Evolutionary conservation across 2,797 vertebrate genomes (phyloP).

Genomic region (Leuciscus waleckii): DNA sequence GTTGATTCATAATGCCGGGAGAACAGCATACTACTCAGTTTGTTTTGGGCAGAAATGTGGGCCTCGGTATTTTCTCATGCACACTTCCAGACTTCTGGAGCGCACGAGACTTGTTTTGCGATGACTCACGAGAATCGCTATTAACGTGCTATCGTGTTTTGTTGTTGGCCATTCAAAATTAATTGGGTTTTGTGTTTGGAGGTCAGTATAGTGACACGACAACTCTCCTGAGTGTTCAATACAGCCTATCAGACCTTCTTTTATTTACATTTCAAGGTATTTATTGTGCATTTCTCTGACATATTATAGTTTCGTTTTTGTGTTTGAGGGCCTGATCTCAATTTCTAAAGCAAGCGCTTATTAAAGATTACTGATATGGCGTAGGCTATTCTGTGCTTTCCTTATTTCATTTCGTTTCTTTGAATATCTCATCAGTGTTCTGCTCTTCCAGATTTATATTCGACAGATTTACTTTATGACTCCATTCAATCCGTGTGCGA

Average conservation of each 20-base stretch:
- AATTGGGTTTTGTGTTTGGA: conserved; percentile 5
- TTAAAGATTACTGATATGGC: neutral
- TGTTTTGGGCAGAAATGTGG: conserved; percentile 10
- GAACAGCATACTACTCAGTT: neutral
- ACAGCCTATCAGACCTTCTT: neutral
- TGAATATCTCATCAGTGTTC: neutral
- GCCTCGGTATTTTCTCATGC: conserved; percentile 19
- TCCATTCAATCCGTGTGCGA: neutral
- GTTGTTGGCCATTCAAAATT: neutral
- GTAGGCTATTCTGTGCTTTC: neutral
- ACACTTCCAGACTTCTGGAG: neutral
- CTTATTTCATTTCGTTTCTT: neutral
- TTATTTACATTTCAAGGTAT: neutral
- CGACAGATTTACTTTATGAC: neutral
- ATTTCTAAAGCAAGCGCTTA: neutral
- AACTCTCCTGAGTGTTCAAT: neutral
- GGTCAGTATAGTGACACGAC: neutral
- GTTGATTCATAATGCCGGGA: conserved; percentile 69
- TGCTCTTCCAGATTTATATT: conserved; percentile 3
- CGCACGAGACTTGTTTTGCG: neutral
- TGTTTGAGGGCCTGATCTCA: neutral
- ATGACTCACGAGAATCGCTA: neutral
- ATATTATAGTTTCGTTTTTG: conserved; percentile 14
- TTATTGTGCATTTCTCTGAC: neutral
- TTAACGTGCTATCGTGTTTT: neutral